Conservation (phyloP, 2,113 vertebrate genomes). For the Smithornis capensis region DNA sequence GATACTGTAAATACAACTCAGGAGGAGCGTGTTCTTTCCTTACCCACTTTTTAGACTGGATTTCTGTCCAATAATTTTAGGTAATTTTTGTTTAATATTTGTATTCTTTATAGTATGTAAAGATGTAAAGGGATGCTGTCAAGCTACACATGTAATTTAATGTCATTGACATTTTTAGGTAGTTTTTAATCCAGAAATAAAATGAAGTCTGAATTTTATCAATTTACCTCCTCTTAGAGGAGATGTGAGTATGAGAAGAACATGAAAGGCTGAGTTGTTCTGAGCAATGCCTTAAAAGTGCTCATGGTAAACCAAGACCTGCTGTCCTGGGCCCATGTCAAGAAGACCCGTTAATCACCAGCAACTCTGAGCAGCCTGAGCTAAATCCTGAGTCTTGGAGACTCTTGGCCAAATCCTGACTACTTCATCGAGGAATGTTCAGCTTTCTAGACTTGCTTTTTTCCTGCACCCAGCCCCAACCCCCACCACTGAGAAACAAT, state of each 20-base stretch:
- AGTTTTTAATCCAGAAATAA: background rate
- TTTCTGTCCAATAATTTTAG: background rate
- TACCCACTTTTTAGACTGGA: background rate
- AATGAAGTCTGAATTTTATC: background rate
- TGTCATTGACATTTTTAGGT: background rate
- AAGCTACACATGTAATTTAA: background rate
- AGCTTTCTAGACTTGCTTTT: background rate
- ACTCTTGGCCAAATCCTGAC: constrained; percentile 6
- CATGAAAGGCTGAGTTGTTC: background rate
- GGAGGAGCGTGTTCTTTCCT: background rate
- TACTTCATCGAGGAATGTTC: background rate
- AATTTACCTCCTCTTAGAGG: background rate
- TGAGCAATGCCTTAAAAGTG: background rate
- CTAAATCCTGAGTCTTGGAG: background rate
- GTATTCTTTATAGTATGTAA: background rate
- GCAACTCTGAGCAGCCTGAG: background rate
- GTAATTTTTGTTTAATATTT: background rate
- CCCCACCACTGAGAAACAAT: background rate
- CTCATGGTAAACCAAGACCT: background rate
- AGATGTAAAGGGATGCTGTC: background rate
- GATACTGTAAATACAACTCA: constrained; percentile 30
- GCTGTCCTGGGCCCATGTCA: background rate
- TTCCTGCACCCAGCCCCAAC: background rate
- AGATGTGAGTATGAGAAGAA: background rate
- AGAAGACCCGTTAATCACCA: background rate